Evolutionary conservation across 2,888 invertebrate species (phyloP).

Genomic region (Drosophila multiciliata): DNA sequence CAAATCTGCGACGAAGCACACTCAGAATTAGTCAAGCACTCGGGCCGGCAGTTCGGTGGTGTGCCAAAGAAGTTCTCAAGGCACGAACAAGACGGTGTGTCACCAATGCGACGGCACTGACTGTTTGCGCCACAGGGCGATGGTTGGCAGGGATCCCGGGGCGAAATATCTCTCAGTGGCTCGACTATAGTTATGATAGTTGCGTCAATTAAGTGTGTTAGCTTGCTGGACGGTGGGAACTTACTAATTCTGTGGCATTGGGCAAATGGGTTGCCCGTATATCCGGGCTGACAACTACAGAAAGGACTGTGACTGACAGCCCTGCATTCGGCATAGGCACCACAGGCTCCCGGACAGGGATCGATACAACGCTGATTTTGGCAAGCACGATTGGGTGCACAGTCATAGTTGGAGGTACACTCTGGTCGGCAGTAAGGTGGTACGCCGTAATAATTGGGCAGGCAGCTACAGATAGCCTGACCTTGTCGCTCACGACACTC

Average conservation of each 20-base stretch:
- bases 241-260: constrained; percentile 87
- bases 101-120: constrained; percentile 86
- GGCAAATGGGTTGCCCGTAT: constrained; percentile 91
- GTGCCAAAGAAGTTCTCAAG: constrained; percentile 88
- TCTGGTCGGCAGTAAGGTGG: constrained; percentile 92
- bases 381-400: constrained; percentile 90
- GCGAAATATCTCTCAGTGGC: constrained; percentile 64
- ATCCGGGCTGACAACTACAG: constrained; percentile 89
- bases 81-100: constrained; percentile 91
- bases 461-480: constrained; percentile 91
- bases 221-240: constrained; percentile 47
- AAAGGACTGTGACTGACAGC: constrained; percentile 92
- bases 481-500: constrained; percentile 90
- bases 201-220: constrained; percentile 1
- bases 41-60: constrained; percentile 90
- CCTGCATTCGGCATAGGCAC: constrained; percentile 89
- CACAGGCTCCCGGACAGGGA: constrained; percentile 92
- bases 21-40: constrained; percentile 91
- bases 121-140: constrained; percentile 87
- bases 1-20: constrained; percentile 89
- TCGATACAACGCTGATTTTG: constrained; percentile 92
- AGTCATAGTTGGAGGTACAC: constrained; percentile 92
- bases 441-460: constrained; percentile 89
- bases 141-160: constrained; percentile 85
- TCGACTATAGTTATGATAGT: constrained; percentile 68